These are phyloP conservation scores for Malurus elegans DNA, from an alignment of 2,113 vertebrate species.

Conservation along the genomic window DNA sequence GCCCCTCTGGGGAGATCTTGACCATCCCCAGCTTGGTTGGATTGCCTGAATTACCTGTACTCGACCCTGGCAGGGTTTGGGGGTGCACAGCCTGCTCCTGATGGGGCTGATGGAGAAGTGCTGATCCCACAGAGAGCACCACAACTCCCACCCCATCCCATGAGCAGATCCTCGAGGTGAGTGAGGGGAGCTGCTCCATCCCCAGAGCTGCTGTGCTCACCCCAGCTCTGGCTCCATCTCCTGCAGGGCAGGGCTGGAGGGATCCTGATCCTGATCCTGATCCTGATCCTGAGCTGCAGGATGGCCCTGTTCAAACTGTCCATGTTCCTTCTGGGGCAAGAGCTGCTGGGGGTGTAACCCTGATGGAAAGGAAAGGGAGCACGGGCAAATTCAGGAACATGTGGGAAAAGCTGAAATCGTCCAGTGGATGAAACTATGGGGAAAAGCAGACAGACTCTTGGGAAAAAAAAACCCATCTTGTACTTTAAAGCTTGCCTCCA, in stretches of 20 bases:
- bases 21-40: conserved; percentile 60
- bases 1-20: conserved; percentile 64
- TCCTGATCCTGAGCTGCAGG: background rate
- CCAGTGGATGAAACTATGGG: background rate
- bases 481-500: background rate
- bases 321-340: rapidly evolving
- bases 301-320: rapidly evolving
- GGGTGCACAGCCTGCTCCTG: background rate
- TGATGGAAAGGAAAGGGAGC: background rate
- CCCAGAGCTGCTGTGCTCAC: background rate
- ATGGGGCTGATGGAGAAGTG: rapidly evolving
- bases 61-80: conserved; percentile 59
- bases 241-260: background rate
- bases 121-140: background rate
- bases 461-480: background rate
- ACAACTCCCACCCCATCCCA: background rate
- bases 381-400: background rate
- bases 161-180: background rate
- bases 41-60: conserved; percentile 65
- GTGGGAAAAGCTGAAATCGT: background rate
- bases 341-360: background rate
- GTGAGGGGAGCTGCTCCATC: rapidly evolving
- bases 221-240: rapidly evolving
- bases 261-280: background rate
- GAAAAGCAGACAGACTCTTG: background rate